Conservation (phyloP, 1,140 invertebrate genomes). For the Drosophila miranda region DNA sequence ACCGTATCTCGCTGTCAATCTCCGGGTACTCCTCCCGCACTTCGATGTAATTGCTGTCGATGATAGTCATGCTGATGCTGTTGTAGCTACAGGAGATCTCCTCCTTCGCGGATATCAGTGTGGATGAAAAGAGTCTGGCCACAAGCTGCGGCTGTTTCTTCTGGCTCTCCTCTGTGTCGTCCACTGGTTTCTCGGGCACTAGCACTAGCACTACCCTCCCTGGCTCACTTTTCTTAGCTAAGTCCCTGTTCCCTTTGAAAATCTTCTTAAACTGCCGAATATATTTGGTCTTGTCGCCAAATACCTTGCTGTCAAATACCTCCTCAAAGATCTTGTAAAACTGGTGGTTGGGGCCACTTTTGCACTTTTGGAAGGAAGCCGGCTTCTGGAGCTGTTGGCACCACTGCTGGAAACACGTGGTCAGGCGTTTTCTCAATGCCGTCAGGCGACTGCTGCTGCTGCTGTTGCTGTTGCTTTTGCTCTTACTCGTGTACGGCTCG, state of each 20-base stretch:
- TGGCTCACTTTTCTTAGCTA: slow-evolving; percentile 5
- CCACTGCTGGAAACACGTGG: slow-evolving; percentile 76
- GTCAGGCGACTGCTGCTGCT: slow-evolving; percentile 38
- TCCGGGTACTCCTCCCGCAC: slow-evolving; percentile 73
- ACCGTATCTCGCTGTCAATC: slow-evolving; percentile 71
- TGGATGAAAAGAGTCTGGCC: slow-evolving; percentile 66
- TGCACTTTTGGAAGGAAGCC: slow-evolving; percentile 15
- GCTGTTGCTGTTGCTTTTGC: background rate
- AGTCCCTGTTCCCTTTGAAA: slow-evolving; percentile 25
- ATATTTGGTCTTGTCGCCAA: slow-evolving; percentile 39
- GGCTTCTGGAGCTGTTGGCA: slow-evolving; percentile 45
- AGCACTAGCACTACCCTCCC: background rate
- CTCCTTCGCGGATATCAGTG: slow-evolving; percentile 45
- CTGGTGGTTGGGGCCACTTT: slow-evolving; percentile 23
- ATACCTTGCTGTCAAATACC: slow-evolving; percentile 31
- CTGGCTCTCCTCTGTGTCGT: background rate
- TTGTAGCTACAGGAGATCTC: slow-evolving; percentile 5
- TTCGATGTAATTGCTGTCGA: slow-evolving; percentile 53
- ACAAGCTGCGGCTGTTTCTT: slow-evolving; percentile 49
- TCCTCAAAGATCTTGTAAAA: slow-evolving; percentile 47
- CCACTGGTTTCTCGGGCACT: slow-evolving; percentile 1
- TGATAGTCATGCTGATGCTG: slow-evolving; percentile 63
- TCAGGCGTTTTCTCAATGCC: slow-evolving; percentile 61
- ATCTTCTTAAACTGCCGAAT: slow-evolving; percentile 49
- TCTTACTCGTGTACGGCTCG: slow-evolving; percentile 63